Conservation (phyloP, 1,140 invertebrate genomes). For the Pinna nobilis region DNA sequence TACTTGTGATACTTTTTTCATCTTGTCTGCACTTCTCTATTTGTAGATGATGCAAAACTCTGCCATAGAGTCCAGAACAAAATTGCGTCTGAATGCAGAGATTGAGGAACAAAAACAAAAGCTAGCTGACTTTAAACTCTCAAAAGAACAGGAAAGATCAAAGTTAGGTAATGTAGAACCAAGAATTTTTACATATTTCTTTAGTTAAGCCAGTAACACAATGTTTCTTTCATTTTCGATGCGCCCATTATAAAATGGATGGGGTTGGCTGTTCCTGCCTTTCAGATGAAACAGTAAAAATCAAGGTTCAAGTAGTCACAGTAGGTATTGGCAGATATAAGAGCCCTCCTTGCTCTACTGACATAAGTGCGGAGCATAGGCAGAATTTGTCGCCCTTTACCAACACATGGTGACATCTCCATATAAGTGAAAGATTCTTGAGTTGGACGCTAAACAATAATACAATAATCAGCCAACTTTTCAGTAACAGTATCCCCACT, state of each 20-base stretch:
- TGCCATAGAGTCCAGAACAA: constrained; percentile 64
- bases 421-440: no score
- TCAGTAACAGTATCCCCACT: no score
- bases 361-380: no score
- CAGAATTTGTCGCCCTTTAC: no score
- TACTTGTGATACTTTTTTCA: neutral
- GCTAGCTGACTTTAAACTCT: constrained; percentile 56
- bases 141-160: constrained; percentile 58
- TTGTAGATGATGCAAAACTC: constrained; percentile 65
- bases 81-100: constrained; percentile 61
- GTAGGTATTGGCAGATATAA: no score
- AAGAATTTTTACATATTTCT: neutral
- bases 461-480: no score
- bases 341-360: no score
- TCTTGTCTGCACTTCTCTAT: neutral
- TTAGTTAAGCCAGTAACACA: neutral
- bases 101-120: constrained; percentile 63
- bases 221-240: neutral
- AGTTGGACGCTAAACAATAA: no score
- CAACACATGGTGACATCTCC: no score
- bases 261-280: no score
- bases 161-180: constrained; percentile 39
- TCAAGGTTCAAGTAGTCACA: neutral
- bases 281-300: constrained; percentile 6
- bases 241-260: neutral